phyloP scores from a whole-genome alignment of 1,140 invertebrate genomes.

The Apis dorsata region DNA sequence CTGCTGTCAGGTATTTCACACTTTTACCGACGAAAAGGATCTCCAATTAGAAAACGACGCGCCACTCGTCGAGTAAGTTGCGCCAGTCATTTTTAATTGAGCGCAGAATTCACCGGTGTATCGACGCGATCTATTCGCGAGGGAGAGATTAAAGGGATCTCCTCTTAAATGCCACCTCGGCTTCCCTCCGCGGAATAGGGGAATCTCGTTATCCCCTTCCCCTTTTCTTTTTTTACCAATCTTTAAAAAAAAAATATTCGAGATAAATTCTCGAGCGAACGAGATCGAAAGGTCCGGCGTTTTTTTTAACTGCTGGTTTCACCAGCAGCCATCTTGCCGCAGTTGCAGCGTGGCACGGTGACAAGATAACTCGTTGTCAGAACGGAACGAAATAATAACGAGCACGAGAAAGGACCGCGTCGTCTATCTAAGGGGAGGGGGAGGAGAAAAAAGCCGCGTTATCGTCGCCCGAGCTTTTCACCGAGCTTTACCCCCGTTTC shows the following conservation, averaged over 20 bases:
- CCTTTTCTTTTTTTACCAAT: background rate
- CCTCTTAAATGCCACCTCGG: background rate
- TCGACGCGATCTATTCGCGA: constrained; percentile 5
- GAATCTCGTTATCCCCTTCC: background rate
- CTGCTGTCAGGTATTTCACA: constrained; percentile 15
- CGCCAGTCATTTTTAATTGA: constrained; percentile 41
- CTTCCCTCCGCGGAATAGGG: too few species aligned
- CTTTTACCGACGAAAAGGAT: constrained; percentile 8
- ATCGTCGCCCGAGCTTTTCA: constrained; percentile 75
- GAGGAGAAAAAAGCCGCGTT: constrained; percentile 32
- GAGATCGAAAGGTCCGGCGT: constrained; percentile 6
- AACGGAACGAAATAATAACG: constrained; percentile 35
- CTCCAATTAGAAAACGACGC: constrained; percentile 48
- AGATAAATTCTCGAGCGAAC: background rate
- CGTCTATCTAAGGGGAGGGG: constrained; percentile 27
- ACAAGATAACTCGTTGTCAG: constrained; percentile 19
- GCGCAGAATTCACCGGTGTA: background rate
- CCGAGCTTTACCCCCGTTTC: constrained; percentile 75
- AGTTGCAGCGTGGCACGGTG: background rate
- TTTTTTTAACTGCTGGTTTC: background rate
- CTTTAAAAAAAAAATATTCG: background rate
- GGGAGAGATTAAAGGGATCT: constrained; percentile 1
- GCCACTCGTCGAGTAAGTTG: constrained; percentile 29
- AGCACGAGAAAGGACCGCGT: constrained; percentile 9
- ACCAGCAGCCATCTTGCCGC: background rate